Percentiles rank a stretch among this genome's conserved stretches.
Conservation (phyloP, 1,140 invertebrate species). For the Aphis gossypii region DNA sequence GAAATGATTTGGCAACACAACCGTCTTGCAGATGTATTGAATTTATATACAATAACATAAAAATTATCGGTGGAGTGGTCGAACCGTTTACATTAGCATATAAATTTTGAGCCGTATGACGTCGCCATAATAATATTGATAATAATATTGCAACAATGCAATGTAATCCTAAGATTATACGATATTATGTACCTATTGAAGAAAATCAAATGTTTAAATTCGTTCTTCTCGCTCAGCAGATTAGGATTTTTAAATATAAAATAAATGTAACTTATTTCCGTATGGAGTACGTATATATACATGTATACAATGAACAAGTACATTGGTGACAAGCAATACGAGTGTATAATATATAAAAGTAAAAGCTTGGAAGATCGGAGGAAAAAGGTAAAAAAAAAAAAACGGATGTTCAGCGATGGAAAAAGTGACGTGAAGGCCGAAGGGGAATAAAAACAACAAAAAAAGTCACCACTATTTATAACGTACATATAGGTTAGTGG, state of each 20-base stretch:
- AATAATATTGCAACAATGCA: not conserved
- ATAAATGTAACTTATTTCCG: not conserved
- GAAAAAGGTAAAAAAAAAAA: not conserved
- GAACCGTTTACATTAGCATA: conserved; percentile 8
- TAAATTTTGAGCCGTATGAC: not conserved
- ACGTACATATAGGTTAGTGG: not conserved
- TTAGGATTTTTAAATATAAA: conserved; percentile 16
- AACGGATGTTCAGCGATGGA: not conserved
- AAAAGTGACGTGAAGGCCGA: not conserved
- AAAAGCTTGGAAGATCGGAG: not conserved
- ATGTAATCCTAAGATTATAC: not conserved
- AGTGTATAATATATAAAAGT: not conserved
- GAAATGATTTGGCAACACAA: not conserved
- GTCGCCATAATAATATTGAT: not conserved
- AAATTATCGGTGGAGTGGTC: not conserved
- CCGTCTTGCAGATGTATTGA: not conserved
- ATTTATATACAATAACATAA: not conserved
- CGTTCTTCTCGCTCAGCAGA: not conserved
- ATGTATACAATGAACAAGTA: not conserved
- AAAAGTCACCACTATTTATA: conserved; percentile 19
- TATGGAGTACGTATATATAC: not conserved
- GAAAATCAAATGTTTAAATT: not conserved
- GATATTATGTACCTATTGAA: not conserved
- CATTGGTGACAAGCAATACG: not conserved
- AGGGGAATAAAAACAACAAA: not conserved